phyloP scores from a whole-genome alignment of 2,113 vertebrate genomes.

The Epinephelus lanceolatus region DNA sequence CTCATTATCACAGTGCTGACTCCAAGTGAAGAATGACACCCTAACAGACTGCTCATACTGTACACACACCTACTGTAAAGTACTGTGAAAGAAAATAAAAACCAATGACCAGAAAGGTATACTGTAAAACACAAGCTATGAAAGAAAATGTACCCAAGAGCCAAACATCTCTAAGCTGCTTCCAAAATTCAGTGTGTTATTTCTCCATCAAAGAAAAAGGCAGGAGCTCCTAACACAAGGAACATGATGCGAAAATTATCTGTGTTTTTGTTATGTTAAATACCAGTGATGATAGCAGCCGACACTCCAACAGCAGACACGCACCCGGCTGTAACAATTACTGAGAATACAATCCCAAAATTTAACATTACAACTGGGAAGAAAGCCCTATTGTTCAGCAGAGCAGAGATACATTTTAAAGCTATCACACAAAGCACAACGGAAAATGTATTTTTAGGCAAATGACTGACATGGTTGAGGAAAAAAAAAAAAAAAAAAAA shows the following conservation, averaged over 20 bases:
- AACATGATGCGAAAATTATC: constrained; percentile 33
- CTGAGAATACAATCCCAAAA: constrained; percentile 31
- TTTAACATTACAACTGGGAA: constrained; percentile 37
- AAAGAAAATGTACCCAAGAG: constrained; percentile 35
- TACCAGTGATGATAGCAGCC: constrained; percentile 7
- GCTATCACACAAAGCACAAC: constrained; percentile 1
- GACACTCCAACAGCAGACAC: constrained; percentile 21
- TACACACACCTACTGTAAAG: constrained; percentile 54
- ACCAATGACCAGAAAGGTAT: constrained; percentile 31
- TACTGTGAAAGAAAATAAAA: constrained; percentile 39
- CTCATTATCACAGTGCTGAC: constrained; percentile 84
- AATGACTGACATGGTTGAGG: background rate
- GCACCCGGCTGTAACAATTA: constrained; percentile 34
- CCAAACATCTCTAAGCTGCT: constrained; percentile 27
- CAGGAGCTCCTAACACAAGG: background rate
- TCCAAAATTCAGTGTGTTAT: constrained; percentile 14
- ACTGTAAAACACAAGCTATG: constrained; percentile 28
- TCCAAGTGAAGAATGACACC: constrained; percentile 77
- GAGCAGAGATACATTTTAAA: constrained; percentile 14
- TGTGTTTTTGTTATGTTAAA: constrained; percentile 46
- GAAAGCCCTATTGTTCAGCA: constrained; percentile 9
- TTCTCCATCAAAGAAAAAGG: constrained; percentile 25
- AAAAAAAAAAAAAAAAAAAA: constrained; percentile 21
- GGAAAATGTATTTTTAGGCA: constrained; percentile 24
- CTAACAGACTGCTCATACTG: constrained; percentile 57